Evolutionary conservation across 1,140 invertebrate genomes (phyloP).

Genomic region (Heliothis virescens): DNA sequence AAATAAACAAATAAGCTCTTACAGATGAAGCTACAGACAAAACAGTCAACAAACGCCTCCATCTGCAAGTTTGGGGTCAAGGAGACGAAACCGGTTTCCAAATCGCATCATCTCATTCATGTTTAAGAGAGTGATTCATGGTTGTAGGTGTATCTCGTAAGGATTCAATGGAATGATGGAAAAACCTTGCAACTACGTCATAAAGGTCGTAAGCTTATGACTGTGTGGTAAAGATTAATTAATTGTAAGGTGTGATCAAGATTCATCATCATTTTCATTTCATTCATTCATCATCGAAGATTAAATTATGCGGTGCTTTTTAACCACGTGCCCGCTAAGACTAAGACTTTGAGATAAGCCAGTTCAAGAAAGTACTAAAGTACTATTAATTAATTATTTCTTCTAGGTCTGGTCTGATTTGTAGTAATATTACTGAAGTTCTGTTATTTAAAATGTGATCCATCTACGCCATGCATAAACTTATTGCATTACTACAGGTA

Average conservation of each 20-base stretch:
- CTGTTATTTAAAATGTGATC: too few species aligned
- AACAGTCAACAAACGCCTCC: constrained; percentile 5
- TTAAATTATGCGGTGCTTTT: too few species aligned
- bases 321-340: too few species aligned
- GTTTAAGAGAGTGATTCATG: constrained; percentile 9
- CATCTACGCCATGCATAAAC: too few species aligned
- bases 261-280: too few species aligned
- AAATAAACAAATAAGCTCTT: not conserved
- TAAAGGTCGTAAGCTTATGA: not conserved
- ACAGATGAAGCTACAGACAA: too few species aligned
- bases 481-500: too few species aligned
- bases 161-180: constrained; percentile 12
- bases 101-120: constrained; percentile 36
- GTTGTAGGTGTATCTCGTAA: not conserved
- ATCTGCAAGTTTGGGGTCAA: constrained; percentile 12
- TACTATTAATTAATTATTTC: too few species aligned
- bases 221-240: not conserved
- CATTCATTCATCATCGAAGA: not conserved
- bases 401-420: too few species aligned
- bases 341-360: too few species aligned
- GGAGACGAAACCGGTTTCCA: constrained; percentile 19
- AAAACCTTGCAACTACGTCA: not conserved
- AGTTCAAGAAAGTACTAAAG: too few species aligned
- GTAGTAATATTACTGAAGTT: too few species aligned
- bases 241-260: not conserved